Evolutionary conservation across 2,113 vertebrate species (phyloP), one percentile per base, ranked within the genome.

Genomic region (Notothenia rossii): DNA sequence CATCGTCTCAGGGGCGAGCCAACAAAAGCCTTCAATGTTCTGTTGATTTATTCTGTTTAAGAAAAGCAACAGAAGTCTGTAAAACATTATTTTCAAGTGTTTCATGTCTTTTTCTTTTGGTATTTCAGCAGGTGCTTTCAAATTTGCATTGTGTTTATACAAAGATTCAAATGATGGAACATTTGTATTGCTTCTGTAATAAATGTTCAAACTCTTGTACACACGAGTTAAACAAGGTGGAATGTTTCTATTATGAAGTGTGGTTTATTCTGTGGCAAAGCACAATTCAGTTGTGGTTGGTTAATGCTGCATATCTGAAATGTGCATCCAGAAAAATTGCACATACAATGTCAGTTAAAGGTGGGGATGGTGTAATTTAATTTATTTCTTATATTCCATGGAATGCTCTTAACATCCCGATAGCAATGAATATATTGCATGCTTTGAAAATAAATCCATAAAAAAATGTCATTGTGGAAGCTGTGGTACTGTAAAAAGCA

Each of bases 181-280:
- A 11, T 59, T 85, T 77, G 17, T 72, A 60, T 75, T 0, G 3
- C 22, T 20, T 75, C 20, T 25, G 14, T 76, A 60, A 78, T 67
- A 51, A 59, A 63, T 25, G 11, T 33, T 74, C 54, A 56, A 60
- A 63, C 18, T 77, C 72, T 82, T 89, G 51, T 89, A 82, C 15
- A 25, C 0, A 9, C 18, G 0, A 8, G 13, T 68, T 65, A 22
- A 79, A 63, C 72, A 15, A 60, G 2, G 20, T 40, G 6, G 13
- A 36, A 18, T 22, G 22, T 60, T 69, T 25, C 29, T 79, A 66
- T 1, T 14, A 29, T 13, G 4, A 40, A 59, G 8, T 48, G 17
- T 7, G 7, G 63, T 17, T 25, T 1, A 46, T 72, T 51, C 43
- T 69, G 1, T 55, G 29, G 4, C 20, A 15, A 51, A 43, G 36